Conservation (phyloP, 2,888 invertebrate species). For the Hyposoter dolosus region DNA sequence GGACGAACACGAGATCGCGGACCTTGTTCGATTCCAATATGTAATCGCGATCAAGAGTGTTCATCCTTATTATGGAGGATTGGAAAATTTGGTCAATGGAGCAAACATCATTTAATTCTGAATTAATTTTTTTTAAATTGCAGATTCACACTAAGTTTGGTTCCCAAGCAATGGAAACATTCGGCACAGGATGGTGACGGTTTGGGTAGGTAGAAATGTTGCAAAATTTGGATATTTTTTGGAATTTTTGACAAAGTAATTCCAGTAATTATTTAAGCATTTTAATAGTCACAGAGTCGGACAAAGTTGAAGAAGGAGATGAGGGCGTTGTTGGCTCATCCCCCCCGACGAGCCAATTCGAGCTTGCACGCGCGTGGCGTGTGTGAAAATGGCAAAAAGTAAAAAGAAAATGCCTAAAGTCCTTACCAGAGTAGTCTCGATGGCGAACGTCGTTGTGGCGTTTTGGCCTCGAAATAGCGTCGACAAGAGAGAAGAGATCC, state of each 20-base stretch:
- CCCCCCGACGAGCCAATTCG: constrained; percentile 57
- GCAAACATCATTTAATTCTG: no score
- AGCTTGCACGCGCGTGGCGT: constrained; percentile 35
- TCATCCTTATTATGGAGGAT: constrained; percentile 11
- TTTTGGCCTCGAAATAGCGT: constrained; percentile 79
- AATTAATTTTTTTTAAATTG: neutral
- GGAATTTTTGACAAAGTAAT: constrained; percentile 8
- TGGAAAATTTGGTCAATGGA: neutral
- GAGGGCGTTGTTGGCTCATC: constrained; percentile 24
- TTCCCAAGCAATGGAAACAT: neutral
- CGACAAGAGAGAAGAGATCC: constrained; percentile 60
- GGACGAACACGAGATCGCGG: constrained; percentile 50
- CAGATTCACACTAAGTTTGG: neutral
- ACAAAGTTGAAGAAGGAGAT: constrained; percentile 31
- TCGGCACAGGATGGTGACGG: neutral
- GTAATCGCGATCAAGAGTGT: constrained; percentile 43
- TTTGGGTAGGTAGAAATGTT: neutral
- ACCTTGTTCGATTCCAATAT: constrained; percentile 21
- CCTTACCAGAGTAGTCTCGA: constrained; percentile 53
- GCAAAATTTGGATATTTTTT: neutral
- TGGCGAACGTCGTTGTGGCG: constrained; percentile 58
- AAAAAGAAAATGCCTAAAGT: constrained; percentile 25
- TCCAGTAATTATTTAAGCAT: constrained; percentile 32
- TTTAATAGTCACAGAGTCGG: constrained; percentile 4
- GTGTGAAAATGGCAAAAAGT: constrained; percentile 40